Percentiles rank a stretch among this genome's conserved stretches.
phyloP scores from a whole-genome alignment of 2,113 vertebrate genomes.

The Syngnathoides biaculeatus region DNA sequence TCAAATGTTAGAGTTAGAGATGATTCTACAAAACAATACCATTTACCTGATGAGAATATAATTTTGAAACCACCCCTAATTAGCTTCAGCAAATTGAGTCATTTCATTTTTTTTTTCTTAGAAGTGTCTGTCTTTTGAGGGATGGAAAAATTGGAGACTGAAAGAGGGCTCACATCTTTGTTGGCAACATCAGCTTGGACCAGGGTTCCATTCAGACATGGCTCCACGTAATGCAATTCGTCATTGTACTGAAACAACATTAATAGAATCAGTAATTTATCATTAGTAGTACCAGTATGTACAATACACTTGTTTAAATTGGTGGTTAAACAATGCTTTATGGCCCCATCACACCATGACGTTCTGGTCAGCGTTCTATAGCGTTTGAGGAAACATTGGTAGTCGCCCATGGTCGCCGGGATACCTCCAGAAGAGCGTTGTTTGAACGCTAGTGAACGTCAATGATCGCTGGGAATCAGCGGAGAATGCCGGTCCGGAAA shows the following conservation, averaged over 20 bases:
- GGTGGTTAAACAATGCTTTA: background rate
- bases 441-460: too few relatives aligned
- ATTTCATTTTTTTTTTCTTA: background rate
- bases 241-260: constrained; percentile 86
- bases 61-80: background rate
- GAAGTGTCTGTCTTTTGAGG: background rate
- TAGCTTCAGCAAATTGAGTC: background rate
- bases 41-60: background rate
- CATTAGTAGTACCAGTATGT: background rate
- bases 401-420: too few relatives aligned
- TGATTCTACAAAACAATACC: background rate
- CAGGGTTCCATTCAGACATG: constrained; percentile 92
- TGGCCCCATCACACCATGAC: too few relatives aligned
- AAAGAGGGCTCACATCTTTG: constrained; percentile 85
- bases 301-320: background rate
- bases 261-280: constrained; percentile 4
- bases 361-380: too few relatives aligned
- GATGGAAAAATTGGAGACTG: background rate
- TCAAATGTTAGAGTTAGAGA: background rate
- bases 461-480: too few relatives aligned
- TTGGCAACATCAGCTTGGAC: constrained; percentile 96
- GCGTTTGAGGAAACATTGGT: too few relatives aligned
- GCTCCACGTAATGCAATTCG: constrained; percentile 92
- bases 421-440: too few relatives aligned
- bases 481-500: too few relatives aligned